phyloP scores from a whole-genome alignment of 1,140 invertebrate genomes.

The Calephelis virginiensis region DNA sequence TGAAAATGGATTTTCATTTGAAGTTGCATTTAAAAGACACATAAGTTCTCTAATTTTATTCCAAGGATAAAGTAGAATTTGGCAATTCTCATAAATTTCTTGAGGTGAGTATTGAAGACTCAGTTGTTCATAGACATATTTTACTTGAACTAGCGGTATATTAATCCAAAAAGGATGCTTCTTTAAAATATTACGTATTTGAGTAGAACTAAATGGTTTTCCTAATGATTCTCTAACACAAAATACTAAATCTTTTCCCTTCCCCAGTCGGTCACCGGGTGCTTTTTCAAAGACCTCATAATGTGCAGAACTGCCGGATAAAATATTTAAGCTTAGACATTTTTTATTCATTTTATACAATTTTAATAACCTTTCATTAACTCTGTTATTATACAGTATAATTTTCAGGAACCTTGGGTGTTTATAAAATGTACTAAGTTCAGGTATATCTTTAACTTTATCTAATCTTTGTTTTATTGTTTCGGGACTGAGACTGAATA shows the following conservation, averaged over 20 bases:
- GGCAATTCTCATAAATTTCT: slow-evolving; percentile 78
- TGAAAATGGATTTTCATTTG: slow-evolving; percentile 36
- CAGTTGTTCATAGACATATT: slow-evolving; percentile 72
- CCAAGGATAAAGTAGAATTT: slow-evolving; percentile 79
- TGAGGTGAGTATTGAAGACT: slow-evolving; percentile 60
- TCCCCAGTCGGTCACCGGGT: slow-evolving; percentile 59
- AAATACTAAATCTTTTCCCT: slow-evolving; percentile 65
- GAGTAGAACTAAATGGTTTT: slow-evolving; percentile 45
- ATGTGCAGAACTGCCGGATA: slow-evolving; percentile 58
- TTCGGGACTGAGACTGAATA: slow-evolving; percentile 65
- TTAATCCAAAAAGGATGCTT: slow-evolving; percentile 78
- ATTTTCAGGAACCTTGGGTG: slow-evolving; percentile 78
- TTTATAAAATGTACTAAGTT: slow-evolving; percentile 71
- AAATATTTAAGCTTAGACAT: slow-evolving; percentile 66
- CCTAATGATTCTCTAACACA: slow-evolving; percentile 52
- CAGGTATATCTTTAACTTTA: slow-evolving; percentile 63
- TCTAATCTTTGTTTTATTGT: slow-evolving; percentile 72
- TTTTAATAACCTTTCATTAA: slow-evolving; percentile 66
- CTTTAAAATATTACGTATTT: slow-evolving; percentile 60
- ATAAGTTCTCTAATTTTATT: slow-evolving; percentile 63
- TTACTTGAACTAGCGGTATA: slow-evolving; percentile 73
- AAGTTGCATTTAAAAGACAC: slow-evolving; percentile 42
- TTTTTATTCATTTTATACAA: slow-evolving; percentile 70
- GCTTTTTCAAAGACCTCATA: slow-evolving; percentile 64
- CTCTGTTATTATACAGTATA: slow-evolving; percentile 69